Base-by-base conservation (phyloP, 2,113 vertebrate genomes). In the Stictonetta naevosa region DNA sequence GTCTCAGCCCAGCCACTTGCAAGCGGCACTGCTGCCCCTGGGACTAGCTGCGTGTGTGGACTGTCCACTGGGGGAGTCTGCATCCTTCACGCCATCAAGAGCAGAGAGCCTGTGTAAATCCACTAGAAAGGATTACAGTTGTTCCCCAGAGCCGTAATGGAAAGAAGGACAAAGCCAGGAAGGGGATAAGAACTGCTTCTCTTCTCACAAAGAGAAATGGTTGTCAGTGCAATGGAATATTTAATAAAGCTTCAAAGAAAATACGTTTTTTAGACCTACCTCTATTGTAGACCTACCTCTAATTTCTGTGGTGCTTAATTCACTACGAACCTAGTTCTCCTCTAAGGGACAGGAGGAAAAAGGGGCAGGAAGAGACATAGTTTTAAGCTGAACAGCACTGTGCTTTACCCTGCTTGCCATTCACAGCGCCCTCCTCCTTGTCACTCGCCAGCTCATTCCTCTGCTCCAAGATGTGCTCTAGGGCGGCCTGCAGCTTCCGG, bases 391-490 rank as follows among this genome's bases (percentile, higher is more conserved):
- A 79, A 88, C 74, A 15, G 22, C 71, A 36, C 22, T 6, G 19
- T 73, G 73, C 40, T 69, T 97, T 96, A 98, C 98, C 97, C 6
- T 95, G 96, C 78, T 98, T 98, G 98, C 98, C 97, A 76, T 97
- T 98, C 13, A 95, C 93, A 18, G 97, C 28, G 34, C 93, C 92
- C 67, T 99, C 99, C 60, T 98, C 98, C 93, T 98, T 98, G 71
- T 99, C 99, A 6, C 90, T 97, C 1, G 98, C 99, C 96, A 99
- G 94, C 75, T 99, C 99, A 8, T 97, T 99, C 97, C 99, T 98
- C 97, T 99, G 99, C 80, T 99, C 99, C 96, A 99, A 96, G 73
- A 99, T 98, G 62, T 99, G 98, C 64, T 99, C 99, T 5, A 99
- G 98, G 69, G 99, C 99, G 0, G 98, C 98, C 97, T 99, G 99